Percentiles rank a stretch among this genome's conserved stretches.
Evolutionary conservation across 2,888 invertebrate species (phyloP).

Genomic region (Spodoptera picta): DNA sequence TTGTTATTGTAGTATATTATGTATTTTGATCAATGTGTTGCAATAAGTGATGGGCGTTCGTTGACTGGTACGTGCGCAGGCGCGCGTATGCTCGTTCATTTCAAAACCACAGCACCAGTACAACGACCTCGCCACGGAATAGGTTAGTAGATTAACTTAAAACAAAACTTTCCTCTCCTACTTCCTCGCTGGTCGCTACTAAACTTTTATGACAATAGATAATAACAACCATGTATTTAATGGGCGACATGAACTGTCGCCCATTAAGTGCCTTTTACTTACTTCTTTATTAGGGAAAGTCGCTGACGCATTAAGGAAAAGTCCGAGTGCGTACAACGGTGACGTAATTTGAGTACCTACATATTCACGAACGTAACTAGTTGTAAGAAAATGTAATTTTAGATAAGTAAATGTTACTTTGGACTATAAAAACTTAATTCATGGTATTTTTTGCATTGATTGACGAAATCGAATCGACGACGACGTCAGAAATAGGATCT

Average conservation of each 20-base stretch:
- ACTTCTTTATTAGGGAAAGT: constrained; percentile 15
- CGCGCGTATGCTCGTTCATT: constrained; percentile 62
- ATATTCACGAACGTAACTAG: neutral
- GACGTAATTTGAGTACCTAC: constrained; percentile 12
- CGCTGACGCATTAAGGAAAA: constrained; percentile 8
- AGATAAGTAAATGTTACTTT: constrained; percentile 14
- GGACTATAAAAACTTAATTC: constrained; percentile 14
- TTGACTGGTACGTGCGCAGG: constrained; percentile 59
- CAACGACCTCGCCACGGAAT: constrained; percentile 71
- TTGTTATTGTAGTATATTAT: constrained; percentile 14
- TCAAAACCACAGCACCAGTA: constrained; percentile 67
- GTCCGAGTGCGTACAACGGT: neutral
- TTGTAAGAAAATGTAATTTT: constrained; percentile 7
- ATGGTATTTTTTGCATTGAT: constrained; percentile 14
- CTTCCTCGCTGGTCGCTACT: constrained; percentile 59
- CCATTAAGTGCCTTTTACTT: neutral
- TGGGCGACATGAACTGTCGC: constrained; percentile 1
- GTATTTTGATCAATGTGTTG: constrained; percentile 25
- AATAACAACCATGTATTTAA: constrained; percentile 29
- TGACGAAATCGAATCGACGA: constrained; percentile 5
- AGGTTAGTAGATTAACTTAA: constrained; percentile 63
- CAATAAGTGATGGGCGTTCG: constrained; percentile 27
- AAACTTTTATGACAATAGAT: constrained; percentile 46
- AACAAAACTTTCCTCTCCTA: no score
- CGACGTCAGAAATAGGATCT: constrained; percentile 9